These are phyloP conservation scores for Epizoanthus fatuus DNA, from an alignment of 92 coral and sea anemone genomes.

Conservation along the genomic window DNA sequence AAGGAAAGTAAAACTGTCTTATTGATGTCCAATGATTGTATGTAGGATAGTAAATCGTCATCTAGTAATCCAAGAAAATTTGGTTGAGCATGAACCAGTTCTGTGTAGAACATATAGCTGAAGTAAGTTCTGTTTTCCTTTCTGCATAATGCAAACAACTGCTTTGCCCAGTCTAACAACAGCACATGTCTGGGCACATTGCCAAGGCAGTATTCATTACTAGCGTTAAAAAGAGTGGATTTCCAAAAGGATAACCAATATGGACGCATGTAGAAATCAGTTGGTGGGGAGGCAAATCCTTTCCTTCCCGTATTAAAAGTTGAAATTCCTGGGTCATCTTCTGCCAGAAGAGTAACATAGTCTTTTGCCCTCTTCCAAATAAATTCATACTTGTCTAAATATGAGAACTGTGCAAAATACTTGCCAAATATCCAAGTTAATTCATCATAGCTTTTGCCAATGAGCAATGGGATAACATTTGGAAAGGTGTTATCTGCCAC, in stretches of 20 bases:
- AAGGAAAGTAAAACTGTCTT: constrained; percentile 4
- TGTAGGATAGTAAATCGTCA: constrained; percentile 3
- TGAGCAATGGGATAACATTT: constrained; percentile 15
- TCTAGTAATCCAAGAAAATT: constrained; percentile 28
- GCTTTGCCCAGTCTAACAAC: constrained; percentile 26
- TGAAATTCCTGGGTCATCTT: constrained; percentile 32
- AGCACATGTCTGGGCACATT: constrained; percentile 21
- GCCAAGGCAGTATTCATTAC: constrained; percentile 34
- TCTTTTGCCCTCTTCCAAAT: constrained; percentile 33
- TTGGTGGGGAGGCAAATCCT: constrained; percentile 20
- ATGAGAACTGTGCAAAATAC: constrained; percentile 5
- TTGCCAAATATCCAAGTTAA: constrained; percentile 32
- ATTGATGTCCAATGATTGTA: constrained; percentile 18
- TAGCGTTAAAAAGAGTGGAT: constrained; percentile 4
- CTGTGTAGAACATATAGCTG: constrained; percentile 33
- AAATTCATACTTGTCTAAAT: constrained; percentile 28
- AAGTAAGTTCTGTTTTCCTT: constrained; percentile 5
- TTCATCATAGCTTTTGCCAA: constrained; percentile 35
- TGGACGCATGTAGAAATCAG: constrained; percentile 43
- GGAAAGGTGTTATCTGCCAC: constrained; percentile 35
- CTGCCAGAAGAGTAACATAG: constrained; percentile 20
- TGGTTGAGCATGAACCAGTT: constrained; percentile 28
- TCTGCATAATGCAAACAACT: constrained; percentile 17
- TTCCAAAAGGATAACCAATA: constrained; percentile 38
- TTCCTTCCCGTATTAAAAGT: constrained; percentile 37